A percentile compares a stretch with the other conserved stretches of the same genome.
Conservation (phyloP, 2,797 vertebrate species). For the Xenops minutus region DNA sequence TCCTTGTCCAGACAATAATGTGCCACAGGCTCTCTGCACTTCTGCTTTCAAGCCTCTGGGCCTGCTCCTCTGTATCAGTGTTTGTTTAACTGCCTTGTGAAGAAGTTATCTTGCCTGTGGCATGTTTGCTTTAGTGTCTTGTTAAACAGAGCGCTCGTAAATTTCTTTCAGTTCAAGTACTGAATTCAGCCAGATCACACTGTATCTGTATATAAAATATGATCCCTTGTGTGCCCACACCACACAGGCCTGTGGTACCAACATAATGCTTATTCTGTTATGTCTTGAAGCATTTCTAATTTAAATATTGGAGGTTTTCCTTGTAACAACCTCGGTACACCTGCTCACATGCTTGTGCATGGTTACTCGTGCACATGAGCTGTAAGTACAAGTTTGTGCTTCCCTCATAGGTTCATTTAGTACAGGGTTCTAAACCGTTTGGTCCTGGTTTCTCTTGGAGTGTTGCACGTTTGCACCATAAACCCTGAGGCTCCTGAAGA, state of each 20-base stretch:
- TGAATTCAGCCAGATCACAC: background rate
- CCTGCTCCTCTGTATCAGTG: fast-evolving
- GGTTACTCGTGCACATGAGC: background rate
- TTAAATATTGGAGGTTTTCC: background rate
- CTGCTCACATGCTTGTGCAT: fast-evolving
- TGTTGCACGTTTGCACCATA: background rate
- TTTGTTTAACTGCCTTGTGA: background rate
- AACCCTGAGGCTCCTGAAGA: background rate
- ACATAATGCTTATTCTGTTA: background rate
- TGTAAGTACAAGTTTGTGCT: background rate
- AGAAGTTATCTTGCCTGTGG: background rate
- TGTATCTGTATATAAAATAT: fast-evolving
- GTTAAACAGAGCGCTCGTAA: background rate
- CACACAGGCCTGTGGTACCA: no score
- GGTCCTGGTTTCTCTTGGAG: background rate
- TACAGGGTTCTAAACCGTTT: background rate
- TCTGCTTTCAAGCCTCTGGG: no score
- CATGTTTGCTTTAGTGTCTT: fast-evolving
- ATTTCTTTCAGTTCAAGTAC: fast-evolving
- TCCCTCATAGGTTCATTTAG: background rate
- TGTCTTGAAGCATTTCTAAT: background rate
- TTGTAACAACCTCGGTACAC: background rate
- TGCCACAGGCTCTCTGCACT: background rate
- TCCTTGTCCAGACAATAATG: fast-evolving
- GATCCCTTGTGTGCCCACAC: background rate